Evolutionary conservation across 1,140 invertebrate genomes (phyloP), one percentile per base, ranked within the genome.

Genomic region (Drosophila teissieri): DNA sequence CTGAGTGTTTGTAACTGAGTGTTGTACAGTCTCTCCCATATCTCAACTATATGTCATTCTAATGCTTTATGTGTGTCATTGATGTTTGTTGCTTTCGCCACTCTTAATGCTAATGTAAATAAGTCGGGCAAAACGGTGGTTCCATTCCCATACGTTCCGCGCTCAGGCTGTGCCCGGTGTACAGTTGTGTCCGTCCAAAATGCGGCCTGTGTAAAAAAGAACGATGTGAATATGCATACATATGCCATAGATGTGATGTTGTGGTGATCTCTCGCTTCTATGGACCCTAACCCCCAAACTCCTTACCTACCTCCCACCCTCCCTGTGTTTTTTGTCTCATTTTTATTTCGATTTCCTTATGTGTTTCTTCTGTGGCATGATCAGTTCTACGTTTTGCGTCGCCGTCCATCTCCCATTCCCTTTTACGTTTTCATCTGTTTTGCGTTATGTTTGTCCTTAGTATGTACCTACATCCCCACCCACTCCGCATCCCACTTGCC

Each of bases 191-290:
- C 39, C 8, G 34, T 36, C 46, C 2, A 46, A 67, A 11, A 22
- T 8, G n/a, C 14, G 19, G 27, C 10, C 48, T 31, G 34, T 73
- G 34, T 73, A 67, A 52, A 60, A 73, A 37, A 54, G 34, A 70
- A 70, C 34, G 14, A 70, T 70, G 52, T 73, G 68, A 73, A 61
- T 61, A 73, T 48, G 24, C 73, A 61, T 48, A 34, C 73, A 61
- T 61, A 73, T 48, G 22, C 72, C 64, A 31, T 78, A 11, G 22
- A 73, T 75, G 61, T 83, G 34, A 73, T 75, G 61, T 83, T 78
- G 61, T 85, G 70, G 69, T 88, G 44, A 77, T 82, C 74, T 78
- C 68, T 78, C 56, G 78, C 63, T 86, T 63, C 68, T 34, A 76
- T 42, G 27, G 37, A 39, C 36, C 49, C 4, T 15, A 6, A 4